Conservation (phyloP, 2,113 vertebrate genomes). For the Physeter macrocephalus region DNA sequence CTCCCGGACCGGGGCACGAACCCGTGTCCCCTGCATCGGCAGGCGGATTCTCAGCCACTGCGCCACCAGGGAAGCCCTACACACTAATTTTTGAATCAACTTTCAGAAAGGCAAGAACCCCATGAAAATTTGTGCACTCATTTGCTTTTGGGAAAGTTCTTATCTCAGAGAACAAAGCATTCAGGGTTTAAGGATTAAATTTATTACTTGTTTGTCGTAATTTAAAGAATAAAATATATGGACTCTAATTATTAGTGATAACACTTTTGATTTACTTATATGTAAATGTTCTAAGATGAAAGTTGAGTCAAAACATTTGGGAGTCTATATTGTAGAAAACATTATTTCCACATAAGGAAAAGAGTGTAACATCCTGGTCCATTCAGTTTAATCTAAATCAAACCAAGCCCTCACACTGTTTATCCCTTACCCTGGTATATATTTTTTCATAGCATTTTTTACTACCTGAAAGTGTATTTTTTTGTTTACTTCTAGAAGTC, state of each 20-base stretch:
- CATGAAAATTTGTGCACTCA: slow-evolving; percentile 61
- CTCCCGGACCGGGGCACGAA: too few relatives aligned
- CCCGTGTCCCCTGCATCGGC: too few relatives aligned
- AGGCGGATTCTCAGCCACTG: too few relatives aligned
- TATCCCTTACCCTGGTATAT: neutral
- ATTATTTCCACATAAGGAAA: neutral
- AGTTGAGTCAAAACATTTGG: neutral
- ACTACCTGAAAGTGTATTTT: neutral
- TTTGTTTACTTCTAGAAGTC: neutral
- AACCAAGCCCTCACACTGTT: neutral
- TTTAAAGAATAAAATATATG: neutral
- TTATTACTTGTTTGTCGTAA: neutral
- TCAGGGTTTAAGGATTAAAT: neutral
- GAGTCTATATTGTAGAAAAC: neutral
- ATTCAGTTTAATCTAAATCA: neutral
- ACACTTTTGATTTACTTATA: neutral
- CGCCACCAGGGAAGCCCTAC: too few relatives aligned
- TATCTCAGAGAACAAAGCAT: neutral
- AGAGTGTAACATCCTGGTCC: neutral
- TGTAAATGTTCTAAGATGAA: neutral
- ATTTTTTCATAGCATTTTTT: neutral
- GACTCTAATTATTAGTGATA: neutral
- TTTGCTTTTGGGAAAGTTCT: slow-evolving; percentile 51
- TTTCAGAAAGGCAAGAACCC: slow-evolving; percentile 73
- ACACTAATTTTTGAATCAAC: slow-evolving; percentile 81